Base-by-base conservation (phyloP, 1,140 invertebrate genomes). In the Papilio glaucus region DNA sequence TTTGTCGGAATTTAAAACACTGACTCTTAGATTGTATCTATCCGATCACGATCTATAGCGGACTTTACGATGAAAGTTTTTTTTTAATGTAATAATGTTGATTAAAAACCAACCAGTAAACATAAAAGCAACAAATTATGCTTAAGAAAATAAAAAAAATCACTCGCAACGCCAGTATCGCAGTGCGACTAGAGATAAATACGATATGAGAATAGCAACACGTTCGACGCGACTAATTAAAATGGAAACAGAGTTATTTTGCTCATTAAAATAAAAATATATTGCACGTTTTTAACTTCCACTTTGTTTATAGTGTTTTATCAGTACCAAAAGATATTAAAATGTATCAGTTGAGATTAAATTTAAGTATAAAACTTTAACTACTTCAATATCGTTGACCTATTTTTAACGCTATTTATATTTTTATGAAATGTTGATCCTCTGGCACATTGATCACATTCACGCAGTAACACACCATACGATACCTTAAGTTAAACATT, bases 231-330 rank as follows among this genome's bases (percentile, higher is more conserved):
- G 13, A 10, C 45, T 68, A 68, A 68, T 68, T 68, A 68, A 68
- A 68, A 68, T 68, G 38, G 21, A 68, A 42, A 68, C 21, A 42
- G 39, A 67, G 18, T 65, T 65, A 68, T 45, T 45, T 68, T 45
- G 8, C 12, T 26, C 63, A 45, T 68, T 68, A 42, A 68, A 68
- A 26, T 68, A 42, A 42, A 68, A 68, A 68, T 24, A 68, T 45
- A 26, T 45, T 24, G 21, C 63, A 67, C 41, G 21, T 68, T 67
- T 33, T 67, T 67, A 42, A 21, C 63, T 0, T 24, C 6, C 6
- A 42, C 7, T 68, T 45, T 45, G 21, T 68, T 68, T 45, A 45
- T 67, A 42, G 26, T 12, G 0, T 29, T 24, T 37, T 68, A 65
- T 21, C 21, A 18, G 21, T 65, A 21, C n/a, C 15, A 18, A 39